phyloP scores from a whole-genome alignment of 2,888 invertebrate species.

The Caenorhabditis becei region DNA sequence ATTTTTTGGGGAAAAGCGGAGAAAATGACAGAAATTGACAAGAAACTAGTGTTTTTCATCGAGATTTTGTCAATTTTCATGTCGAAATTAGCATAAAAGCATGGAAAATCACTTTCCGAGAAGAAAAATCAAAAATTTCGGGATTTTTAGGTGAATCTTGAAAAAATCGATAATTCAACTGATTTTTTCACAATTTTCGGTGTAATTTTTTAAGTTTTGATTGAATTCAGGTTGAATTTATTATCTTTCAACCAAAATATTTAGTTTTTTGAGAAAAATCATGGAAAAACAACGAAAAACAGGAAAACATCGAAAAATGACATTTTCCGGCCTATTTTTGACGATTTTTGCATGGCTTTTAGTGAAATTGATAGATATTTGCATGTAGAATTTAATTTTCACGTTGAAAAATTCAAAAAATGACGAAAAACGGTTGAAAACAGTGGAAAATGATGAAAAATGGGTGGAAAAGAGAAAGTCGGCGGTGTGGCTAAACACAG shows the following conservation, averaged over 20 bases:
- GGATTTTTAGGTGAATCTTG: conserved; percentile 2
- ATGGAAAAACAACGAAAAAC: not conserved
- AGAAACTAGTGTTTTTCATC: too few species aligned
- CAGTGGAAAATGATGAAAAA: conserved; percentile 1
- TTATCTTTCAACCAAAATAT: not conserved
- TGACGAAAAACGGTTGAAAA: not conserved
- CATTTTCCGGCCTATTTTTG: not conserved
- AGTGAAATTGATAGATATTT: not conserved
- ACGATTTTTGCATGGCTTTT: not conserved
- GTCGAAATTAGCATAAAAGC: not conserved
- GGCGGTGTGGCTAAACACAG: conserved; percentile 46
- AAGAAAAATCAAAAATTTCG: conserved; percentile 2
- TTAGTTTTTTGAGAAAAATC: not conserved
- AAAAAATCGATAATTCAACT: conserved; percentile 16
- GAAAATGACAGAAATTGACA: not conserved
- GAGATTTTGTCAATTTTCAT: not conserved
- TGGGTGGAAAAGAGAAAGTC: conserved; percentile 2
- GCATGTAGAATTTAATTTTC: not conserved
- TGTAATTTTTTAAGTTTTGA: not conserved
- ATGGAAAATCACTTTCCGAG: conserved; percentile 9
- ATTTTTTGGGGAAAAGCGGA: not conserved
- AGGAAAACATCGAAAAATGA: not conserved
- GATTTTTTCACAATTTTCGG: not conserved
- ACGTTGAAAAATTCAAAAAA: not conserved
- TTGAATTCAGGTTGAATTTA: not conserved